Evolutionary conservation across 2,797 vertebrate genomes (phyloP), one percentile per base, ranked within the genome.

Genomic region (Gallinago solitaria): DNA sequence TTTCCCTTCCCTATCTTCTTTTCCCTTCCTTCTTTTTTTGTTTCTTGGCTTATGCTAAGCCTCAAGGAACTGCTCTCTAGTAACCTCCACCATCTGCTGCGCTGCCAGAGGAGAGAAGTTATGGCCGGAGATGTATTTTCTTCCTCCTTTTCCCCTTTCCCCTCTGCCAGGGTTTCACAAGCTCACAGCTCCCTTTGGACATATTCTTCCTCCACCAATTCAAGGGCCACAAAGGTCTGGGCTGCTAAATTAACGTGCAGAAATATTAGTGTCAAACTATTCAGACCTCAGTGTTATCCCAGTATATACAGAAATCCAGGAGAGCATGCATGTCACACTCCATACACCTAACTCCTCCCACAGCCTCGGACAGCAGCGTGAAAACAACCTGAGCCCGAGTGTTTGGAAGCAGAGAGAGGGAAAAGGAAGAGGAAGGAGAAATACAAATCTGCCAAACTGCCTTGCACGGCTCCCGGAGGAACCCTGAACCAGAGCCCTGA

Each of bases 1-100:
- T 83, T 51, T 3, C 5, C 17, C 20, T 14, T 11, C 53, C 57
- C 90, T 74, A 5, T 37, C 65, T 74, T 87, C 78, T 74, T 83
- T 51, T 3, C 5, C 17, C 20, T 15, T 11, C 54, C 75, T 91
- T 80, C 75, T 92, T 93, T 88, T 92, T 83, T 85, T 95, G 84
- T 89, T 95, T 91, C 89, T 93, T 92, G 96, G 95, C 82, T 95
- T 95, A 88, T 83, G 73, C 59, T 95, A 93, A 92, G 61, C 84
- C 84, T 94, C 84, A 86, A 89, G 92, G 74, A 96, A 85, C 82
- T 93, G 76, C 89, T 96, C 65, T 95, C 87, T 95, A 33, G 83
- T 93, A 95, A 88, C 92, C 70, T 84, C 71, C 90, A 83, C 96
- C 92, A 95, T 96, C 92, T 96, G 96, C 94, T 39, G 37, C 0